Percentiles rank a stretch among this genome's conserved stretches.
Conservation (phyloP, 1,140 invertebrate species). For the Drosophila micromelanica region DNA sequence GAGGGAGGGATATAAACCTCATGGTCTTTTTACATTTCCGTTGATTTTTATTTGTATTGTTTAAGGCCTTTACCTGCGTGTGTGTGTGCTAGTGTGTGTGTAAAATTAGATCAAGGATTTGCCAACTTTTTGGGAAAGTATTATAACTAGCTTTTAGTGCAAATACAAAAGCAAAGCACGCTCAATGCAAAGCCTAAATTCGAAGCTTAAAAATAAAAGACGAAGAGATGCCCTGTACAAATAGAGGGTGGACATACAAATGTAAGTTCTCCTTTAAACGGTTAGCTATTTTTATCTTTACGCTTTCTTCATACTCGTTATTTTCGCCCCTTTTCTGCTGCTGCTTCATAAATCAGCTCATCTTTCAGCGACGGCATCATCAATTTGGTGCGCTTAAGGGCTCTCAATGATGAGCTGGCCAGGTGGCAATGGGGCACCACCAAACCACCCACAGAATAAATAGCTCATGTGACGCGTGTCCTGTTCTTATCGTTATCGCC, state of each 20-base stretch:
- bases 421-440: constrained; percentile 1
- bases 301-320: background rate
- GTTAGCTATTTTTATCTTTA: background rate
- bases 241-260: too few species aligned
- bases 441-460: constrained; percentile 25
- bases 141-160: constrained; percentile 16
- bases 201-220: background rate
- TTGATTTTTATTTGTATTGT: constrained; percentile 26
- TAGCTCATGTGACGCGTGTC: constrained; percentile 16
- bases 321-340: constrained; percentile 15
- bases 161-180: background rate
- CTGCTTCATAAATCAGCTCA: constrained; percentile 57
- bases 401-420: constrained; percentile 31
- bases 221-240: background rate
- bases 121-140: constrained; percentile 17
- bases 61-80: background rate
- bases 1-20: constrained; percentile 3
- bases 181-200: background rate
- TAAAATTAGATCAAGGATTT: constrained; percentile 43
- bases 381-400: constrained; percentile 53
- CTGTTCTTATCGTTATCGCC: constrained; percentile 54
- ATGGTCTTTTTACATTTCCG: constrained; percentile 26
- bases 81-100: background rate
- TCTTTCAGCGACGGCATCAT: constrained; percentile 49
- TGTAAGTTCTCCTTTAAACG: background rate